These are phyloP conservation scores for Notarius quadriscutis DNA, from an alignment of 2,113 vertebrate genomes.

Conservation along the genomic window DNA sequence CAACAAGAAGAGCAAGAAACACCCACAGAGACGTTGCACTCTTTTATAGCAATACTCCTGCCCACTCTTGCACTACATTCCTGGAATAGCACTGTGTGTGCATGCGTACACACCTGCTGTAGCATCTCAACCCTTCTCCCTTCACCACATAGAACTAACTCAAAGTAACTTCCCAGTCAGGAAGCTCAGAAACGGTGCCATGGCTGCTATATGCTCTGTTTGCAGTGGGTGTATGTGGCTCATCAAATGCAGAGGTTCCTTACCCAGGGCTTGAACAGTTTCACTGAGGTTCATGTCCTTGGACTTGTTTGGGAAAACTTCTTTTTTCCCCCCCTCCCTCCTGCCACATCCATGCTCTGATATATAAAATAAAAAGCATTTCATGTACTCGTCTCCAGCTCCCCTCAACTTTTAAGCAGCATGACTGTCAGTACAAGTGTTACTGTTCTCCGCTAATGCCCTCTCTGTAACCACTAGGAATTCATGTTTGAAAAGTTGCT, in stretches of 20 bases:
- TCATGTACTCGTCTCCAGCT: background rate
- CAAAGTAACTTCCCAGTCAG: slow-evolving; percentile 2
- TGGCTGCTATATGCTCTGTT: slow-evolving; percentile 10
- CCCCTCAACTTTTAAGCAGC: background rate
- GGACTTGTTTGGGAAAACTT: background rate
- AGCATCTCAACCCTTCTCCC: slow-evolving; percentile 26
- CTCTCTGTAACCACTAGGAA: slow-evolving; percentile 27
- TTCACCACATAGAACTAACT: background rate
- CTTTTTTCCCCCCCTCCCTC: background rate
- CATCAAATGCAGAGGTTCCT: slow-evolving; percentile 19
- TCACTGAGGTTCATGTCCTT: background rate
- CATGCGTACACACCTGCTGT: slow-evolving; percentile 43
- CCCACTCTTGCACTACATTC: slow-evolving; percentile 41
- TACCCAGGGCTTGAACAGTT: background rate
- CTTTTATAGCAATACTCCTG: slow-evolving; percentile 73
- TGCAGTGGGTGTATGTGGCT: background rate
- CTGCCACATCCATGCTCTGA: background rate
- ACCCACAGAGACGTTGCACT: slow-evolving; percentile 77
- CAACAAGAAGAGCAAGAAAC: slow-evolving; percentile 84
- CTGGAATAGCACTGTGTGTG: slow-evolving; percentile 35
- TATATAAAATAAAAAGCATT: too few species aligned
- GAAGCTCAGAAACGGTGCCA: slow-evolving; percentile 31
- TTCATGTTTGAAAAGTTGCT: background rate
- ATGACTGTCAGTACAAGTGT: background rate
- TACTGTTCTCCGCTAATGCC: background rate